Conservation (phyloP, 2,797 vertebrate species). For the Margarornis squamiger region DNA sequence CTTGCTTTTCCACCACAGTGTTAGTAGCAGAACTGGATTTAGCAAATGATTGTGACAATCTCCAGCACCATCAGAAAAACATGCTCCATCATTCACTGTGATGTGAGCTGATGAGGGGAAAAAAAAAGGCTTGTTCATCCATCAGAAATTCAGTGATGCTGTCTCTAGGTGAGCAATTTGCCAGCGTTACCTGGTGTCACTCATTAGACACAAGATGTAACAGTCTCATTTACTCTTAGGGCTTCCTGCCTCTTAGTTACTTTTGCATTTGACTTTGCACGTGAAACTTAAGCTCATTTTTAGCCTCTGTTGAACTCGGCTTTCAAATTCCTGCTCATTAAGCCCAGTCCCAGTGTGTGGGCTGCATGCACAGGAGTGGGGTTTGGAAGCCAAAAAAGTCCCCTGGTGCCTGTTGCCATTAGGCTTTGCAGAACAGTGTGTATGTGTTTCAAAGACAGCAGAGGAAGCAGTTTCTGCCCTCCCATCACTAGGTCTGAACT, state of each 20-base stretch:
- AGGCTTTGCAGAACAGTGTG: not conserved
- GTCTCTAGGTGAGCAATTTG: constrained; percentile 63
- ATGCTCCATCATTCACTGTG: constrained; percentile 55
- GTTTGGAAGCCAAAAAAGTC: not conserved
- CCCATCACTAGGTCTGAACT: not conserved
- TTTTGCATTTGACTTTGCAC: constrained; percentile 14
- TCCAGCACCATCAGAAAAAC: constrained; percentile 35
- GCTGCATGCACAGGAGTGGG: not conserved
- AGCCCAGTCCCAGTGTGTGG: not conserved
- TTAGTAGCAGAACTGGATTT: not conserved
- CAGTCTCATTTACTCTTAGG: constrained; percentile 30
- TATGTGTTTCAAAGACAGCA: not conserved
- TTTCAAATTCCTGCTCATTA: constrained; percentile 17
- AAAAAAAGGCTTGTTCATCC: constrained; percentile 60
- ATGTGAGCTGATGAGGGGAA: constrained; percentile 53
- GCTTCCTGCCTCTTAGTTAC: constrained; percentile 34
- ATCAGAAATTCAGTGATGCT: constrained; percentile 30
- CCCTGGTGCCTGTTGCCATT: not conserved
- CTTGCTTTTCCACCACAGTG: not conserved
- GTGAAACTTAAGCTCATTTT: not conserved
- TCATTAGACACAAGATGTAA: constrained; percentile 38
- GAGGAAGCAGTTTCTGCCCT: not conserved
- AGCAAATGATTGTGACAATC: constrained; percentile 7
- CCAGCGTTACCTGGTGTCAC: constrained; percentile 49
- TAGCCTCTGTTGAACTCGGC: not conserved